Base-by-base conservation (phyloP, 2,888 invertebrate species). In the Aethes cnicana region DNA sequence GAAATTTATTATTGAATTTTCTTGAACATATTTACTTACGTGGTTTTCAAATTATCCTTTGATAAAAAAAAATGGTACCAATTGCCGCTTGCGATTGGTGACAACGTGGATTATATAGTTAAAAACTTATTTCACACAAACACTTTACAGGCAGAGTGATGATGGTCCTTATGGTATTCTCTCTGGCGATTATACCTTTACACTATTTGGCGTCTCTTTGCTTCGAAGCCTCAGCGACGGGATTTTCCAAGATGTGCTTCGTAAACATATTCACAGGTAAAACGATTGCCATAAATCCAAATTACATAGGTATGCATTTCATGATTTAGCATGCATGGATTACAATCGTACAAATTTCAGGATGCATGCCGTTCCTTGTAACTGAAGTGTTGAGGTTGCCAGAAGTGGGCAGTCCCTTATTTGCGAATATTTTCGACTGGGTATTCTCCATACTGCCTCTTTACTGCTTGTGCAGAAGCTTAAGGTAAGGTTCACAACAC, bases 181-280 rank as follows among this genome's bases (percentile, higher is more conserved):
- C 92, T 0, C 91, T 91, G 72, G 84, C 92, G 0, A 91, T 91
- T 54, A 73, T 95, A 43, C 94, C 95, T 0, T 77, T 93, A 39
- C 91, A 92, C 58, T 95, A 94, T 69, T 65, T 93, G 7, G 72
- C 89, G 3, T 92, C 94, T 1, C 91, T 92, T 67, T 61, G 90
- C 20, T 95, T 94, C 66, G 78, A 82, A 1, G 89, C 92, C 6
- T 92, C 95, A 3, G 91, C 94, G 0, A 91, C 92, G 0, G 94
- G 94, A 3, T 94, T 92, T 68, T 92, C 93, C 0, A 86, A 92
- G 62, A 84, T 94, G 66, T 91, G 92, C 1, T 88, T 94, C 57
- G 81, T 94, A 37, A 93, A 93, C 62, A 90, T 94, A 12, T 90
- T 95, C 9, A 26, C 44, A 18, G 54, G 54, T 54, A 49, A 48